Conservation (phyloP, 2,888 invertebrate species). For the Nowickia ferox region DNA sequence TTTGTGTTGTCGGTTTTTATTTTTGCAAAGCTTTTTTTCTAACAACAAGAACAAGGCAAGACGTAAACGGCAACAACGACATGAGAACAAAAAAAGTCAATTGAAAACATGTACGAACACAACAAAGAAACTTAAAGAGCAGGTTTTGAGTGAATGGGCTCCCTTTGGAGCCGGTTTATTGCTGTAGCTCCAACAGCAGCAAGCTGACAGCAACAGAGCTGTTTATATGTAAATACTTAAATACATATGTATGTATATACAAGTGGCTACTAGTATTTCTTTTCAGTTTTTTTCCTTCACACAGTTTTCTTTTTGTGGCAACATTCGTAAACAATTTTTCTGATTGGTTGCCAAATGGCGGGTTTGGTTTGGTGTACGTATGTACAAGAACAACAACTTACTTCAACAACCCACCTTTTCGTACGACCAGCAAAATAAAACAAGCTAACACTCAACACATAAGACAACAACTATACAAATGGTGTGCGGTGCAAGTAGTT, state of each 20-base stretch:
- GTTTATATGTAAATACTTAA: slow-evolving; percentile 19
- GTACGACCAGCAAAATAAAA: slow-evolving; percentile 9
- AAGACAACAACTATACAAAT: slow-evolving; percentile 37
- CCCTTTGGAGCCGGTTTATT: slow-evolving; percentile 40
- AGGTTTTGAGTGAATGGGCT: slow-evolving; percentile 41
- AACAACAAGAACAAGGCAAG: slow-evolving; percentile 54
- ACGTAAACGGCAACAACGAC: slow-evolving; percentile 27
- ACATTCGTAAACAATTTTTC: slow-evolving; percentile 82
- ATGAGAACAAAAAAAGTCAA: slow-evolving; percentile 24
- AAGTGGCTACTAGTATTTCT: slow-evolving; percentile 39
- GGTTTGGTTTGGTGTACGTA: slow-evolving; percentile 61
- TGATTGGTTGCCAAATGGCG: slow-evolving; percentile 78
- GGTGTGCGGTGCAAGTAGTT: slow-evolving; percentile 42
- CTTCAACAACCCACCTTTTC: slow-evolving; percentile 62
- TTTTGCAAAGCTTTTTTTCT: slow-evolving; percentile 45
- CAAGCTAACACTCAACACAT: slow-evolving; percentile 27
- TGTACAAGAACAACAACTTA: slow-evolving; percentile 57
- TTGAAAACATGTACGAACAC: slow-evolving; percentile 32
- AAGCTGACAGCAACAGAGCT: slow-evolving; percentile 38
- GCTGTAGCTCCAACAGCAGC: slow-evolving; percentile 27
- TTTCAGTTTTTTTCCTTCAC: slow-evolving; percentile 62
- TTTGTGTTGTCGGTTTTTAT: slow-evolving; percentile 55
- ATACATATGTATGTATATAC: slow-evolving; percentile 10
- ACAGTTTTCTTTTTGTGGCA: slow-evolving; percentile 79
- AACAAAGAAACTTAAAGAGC: slow-evolving; percentile 65